Conservation (phyloP, 2,888 invertebrate species). For the Neoascia interrupta region DNA sequence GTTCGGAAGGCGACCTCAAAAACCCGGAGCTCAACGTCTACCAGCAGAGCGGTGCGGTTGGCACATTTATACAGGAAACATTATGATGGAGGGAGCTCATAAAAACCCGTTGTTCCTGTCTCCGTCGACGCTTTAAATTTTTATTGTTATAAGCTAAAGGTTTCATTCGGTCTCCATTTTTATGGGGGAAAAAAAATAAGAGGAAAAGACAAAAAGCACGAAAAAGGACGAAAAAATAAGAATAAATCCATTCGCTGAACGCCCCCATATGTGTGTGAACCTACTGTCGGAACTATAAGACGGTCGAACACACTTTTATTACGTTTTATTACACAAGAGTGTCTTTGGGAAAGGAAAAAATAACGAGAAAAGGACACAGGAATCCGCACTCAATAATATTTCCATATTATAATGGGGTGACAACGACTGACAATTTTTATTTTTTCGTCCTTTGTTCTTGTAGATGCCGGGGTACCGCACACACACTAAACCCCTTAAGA, state of each 20-base stretch:
- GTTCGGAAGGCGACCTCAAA: conserved; percentile 1
- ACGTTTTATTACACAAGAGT: conserved; percentile 58
- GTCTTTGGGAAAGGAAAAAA: conserved; percentile 35
- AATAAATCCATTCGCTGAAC: conserved; percentile 13
- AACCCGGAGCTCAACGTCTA: not conserved
- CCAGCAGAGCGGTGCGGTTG: not conserved
- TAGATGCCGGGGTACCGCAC: too few species aligned
- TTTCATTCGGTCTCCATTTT: conserved; percentile 17
- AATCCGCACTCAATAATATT: conserved; percentile 56
- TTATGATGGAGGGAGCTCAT: conserved; percentile 16
- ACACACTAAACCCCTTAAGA: conserved; percentile 23
- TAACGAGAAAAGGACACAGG: conserved; percentile 42
- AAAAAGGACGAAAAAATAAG: not conserved
- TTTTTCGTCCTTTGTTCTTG: conserved; percentile 53
- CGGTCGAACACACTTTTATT: conserved; percentile 43
- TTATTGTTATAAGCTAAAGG: conserved; percentile 44
- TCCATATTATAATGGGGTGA: conserved; percentile 64
- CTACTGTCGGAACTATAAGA: conserved; percentile 16
- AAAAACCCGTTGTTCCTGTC: conserved; percentile 19
- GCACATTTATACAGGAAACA: conserved; percentile 5
- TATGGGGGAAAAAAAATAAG: not conserved
- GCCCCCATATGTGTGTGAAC: conserved; percentile 13
- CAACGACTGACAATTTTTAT: conserved; percentile 57
- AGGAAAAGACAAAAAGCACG: not conserved
- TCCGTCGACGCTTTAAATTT: conserved; percentile 36